These are phyloP conservation scores for Ptilorrhoa leucosticta DNA, from an alignment of 2,113 vertebrate species.

Conservation along the genomic window DNA sequence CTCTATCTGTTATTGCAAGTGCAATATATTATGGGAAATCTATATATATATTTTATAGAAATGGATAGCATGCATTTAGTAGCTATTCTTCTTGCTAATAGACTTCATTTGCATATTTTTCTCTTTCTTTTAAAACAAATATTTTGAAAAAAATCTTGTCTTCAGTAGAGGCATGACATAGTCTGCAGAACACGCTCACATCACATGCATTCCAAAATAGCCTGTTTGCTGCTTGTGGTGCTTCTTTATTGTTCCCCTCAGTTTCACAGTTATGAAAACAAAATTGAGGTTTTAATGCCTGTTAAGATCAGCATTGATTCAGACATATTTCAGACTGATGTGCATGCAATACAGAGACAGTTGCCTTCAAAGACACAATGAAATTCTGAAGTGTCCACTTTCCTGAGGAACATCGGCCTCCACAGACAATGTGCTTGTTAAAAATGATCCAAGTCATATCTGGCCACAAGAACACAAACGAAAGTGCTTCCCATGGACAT, in stretches of 20 bases:
- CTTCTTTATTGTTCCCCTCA: neutral
- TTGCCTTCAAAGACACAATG: neutral
- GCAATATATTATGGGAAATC: conserved; percentile 48
- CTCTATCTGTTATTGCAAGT: conserved; percentile 22
- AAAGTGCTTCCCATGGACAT: neutral
- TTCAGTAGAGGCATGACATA: neutral
- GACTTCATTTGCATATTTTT: neutral
- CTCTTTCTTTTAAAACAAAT: neutral
- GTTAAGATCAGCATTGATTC: neutral
- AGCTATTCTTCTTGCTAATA: neutral
- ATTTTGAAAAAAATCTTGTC: neutral
- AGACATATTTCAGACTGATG: neutral
- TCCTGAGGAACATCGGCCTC: neutral
- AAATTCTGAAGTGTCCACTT: neutral
- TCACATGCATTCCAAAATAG: neutral
- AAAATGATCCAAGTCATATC: neutral
- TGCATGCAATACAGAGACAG: neutral
- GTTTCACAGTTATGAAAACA: neutral
- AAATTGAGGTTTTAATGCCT: neutral
- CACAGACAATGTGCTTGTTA: neutral
- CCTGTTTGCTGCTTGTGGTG: neutral
- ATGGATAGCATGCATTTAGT: conserved; percentile 4
- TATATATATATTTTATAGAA: neutral
- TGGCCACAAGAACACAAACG: neutral
- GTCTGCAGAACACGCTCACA: neutral